Base-by-base conservation (phyloP, 2,888 invertebrate genomes). In the Barypeithes pellucidus region DNA sequence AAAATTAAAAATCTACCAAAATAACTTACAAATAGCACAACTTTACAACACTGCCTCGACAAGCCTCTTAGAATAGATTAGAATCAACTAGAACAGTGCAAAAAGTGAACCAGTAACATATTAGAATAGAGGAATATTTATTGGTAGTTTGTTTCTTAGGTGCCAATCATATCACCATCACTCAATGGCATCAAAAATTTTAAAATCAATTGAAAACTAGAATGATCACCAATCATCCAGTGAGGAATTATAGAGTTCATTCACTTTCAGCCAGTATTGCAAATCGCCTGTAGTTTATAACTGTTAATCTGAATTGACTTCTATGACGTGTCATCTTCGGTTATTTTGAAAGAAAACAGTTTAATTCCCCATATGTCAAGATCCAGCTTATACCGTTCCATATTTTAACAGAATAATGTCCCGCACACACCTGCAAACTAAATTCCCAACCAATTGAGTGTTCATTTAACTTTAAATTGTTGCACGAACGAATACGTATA, bases 31-130 rank as follows among this genome's bases (percentile, higher is more conserved):
- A 18, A 50, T 22, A 29, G 45, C 59, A 67, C 67, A 67, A 50
- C n/a, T 22, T 59, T 18, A 24, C 29, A 36, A 67, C 67, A 67
- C 57, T 22, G 60, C 57, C 67, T 59, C 45, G 39, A 41, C 54
- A 59, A 50, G 67, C 67, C 67, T 60, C 11, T 60, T 67, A 67
- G 67, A 67, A 47, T 67, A 67, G 67, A 67, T 8, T 18, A 67
- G 59, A 67, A 47, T 29, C 33, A 20, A 43, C 36, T 63, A 63
- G 63, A 36, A 63, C 24, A 63, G 20, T 63, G 62, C 62, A 63
- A 63, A 57, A 57, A 57, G 22, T 54, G 9, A 33, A 14, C 12
- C 14, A 33, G 54, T 33, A 33, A 33, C 18, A 57, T 57, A 24
- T 52, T 52, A 57, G 54, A 57, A 57, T 57, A 57, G 54, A 33